phyloP scores from a whole-genome alignment of 1,140 invertebrate genomes.

The Eriocheir sinensis region DNA sequence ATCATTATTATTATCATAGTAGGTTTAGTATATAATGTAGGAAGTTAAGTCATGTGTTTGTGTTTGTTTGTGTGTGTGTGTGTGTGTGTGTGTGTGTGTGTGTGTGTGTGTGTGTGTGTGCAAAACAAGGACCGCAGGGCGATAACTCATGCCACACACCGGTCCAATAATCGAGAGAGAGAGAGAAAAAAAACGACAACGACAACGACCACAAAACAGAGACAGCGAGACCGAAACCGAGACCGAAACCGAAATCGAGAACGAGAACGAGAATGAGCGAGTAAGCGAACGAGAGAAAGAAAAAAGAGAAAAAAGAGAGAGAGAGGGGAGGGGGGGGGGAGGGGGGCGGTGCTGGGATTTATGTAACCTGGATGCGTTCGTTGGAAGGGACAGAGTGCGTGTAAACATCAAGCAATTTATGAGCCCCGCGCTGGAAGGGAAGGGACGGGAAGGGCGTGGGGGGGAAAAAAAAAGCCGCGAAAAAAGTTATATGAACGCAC shows the following conservation, averaged over 20 bases:
- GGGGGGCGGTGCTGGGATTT: neutral
- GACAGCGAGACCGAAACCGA: no score
- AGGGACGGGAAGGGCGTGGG: neutral
- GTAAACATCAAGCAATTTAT: no score
- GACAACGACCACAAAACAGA: no score
- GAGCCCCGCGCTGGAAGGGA: no score
- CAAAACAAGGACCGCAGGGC: neutral
- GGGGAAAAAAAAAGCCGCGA: neutral
- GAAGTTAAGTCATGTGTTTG: neutral
- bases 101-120: neutral
- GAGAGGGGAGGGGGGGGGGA: neutral
- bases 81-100: neutral
- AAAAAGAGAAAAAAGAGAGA: neutral
- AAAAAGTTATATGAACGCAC: neutral
- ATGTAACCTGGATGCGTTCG: no score
- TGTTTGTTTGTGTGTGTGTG: no score
- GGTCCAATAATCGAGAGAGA: no score
- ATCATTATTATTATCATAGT: slow-evolving; percentile 18
- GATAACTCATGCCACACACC: no score
- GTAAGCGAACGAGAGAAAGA: neutral
- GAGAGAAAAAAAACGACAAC: no score
- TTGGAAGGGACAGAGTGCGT: no score
- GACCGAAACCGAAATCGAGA: no score
- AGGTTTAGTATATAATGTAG: neutral
- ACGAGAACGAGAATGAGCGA: no score